These are phyloP conservation scores for Arrhopalites spinosus DNA, from an alignment of 2,888 invertebrate genomes.

Conservation along the genomic window DNA sequence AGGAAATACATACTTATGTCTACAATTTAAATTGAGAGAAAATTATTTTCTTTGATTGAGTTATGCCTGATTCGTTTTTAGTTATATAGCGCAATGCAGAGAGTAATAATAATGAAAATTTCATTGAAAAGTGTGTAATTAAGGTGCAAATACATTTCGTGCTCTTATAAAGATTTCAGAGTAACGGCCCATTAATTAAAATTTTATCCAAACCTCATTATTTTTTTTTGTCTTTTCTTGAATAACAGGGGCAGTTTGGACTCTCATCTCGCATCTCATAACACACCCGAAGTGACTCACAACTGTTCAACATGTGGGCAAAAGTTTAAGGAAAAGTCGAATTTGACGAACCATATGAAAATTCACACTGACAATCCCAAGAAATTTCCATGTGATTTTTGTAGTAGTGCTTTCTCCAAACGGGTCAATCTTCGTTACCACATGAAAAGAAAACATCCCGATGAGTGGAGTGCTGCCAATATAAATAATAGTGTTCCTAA, in stretches of 20 bases:
- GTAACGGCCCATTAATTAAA: constrained; percentile 40
- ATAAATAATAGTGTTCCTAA: constrained; percentile 13
- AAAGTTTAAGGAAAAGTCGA: constrained; percentile 52
- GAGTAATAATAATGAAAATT: constrained; percentile 39
- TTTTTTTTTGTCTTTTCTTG: constrained; percentile 23
- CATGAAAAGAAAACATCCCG: constrained; percentile 55
- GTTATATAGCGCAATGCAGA: constrained; percentile 18
- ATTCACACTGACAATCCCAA: constrained; percentile 51
- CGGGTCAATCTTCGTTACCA: constrained; percentile 55
- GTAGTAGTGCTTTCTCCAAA: constrained; percentile 54
- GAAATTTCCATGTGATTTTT: constrained; percentile 55
- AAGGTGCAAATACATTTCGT: constrained; percentile 30
- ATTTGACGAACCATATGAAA: constrained; percentile 51
- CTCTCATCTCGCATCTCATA: constrained; percentile 53
- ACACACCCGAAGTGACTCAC: constrained; percentile 49
- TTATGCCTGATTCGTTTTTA: constrained; percentile 18
- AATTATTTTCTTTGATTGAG: constrained; percentile 36
- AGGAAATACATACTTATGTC: not conserved
- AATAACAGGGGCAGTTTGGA: constrained; percentile 54
- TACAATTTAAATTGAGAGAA: constrained; percentile 30
- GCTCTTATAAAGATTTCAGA: constrained; percentile 34
- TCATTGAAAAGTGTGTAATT: constrained; percentile 39
- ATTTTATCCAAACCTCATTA: constrained; percentile 36
- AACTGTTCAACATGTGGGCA: constrained; percentile 54
- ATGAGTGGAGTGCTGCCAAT: constrained; percentile 38